These are phyloP conservation scores for Athrips mouffetella DNA, from an alignment of 2,888 invertebrate genomes.

Conservation along the genomic window DNA sequence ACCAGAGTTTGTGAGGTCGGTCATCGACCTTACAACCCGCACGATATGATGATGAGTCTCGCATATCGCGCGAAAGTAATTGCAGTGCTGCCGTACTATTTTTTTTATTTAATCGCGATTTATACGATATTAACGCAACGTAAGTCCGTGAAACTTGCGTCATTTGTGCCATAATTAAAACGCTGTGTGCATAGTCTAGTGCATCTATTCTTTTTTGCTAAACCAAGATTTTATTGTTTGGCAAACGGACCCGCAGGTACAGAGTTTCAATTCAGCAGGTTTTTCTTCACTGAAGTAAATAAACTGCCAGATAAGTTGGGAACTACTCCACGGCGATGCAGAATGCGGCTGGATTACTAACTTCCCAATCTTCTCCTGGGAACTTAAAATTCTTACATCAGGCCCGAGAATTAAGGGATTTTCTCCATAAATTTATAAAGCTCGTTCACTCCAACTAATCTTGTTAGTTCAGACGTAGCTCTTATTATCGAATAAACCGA, in stretches of 20 bases:
- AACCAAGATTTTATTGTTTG: too few species aligned
- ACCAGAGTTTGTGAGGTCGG: too few species aligned
- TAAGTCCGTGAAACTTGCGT: too few species aligned
- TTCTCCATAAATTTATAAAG: constrained; percentile 60
- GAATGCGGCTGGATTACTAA: constrained; percentile 55
- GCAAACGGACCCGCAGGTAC: neutral
- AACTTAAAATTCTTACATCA: constrained; percentile 69
- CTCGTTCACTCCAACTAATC: constrained; percentile 57
- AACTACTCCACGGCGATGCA: constrained; percentile 31
- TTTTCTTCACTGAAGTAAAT: neutral
- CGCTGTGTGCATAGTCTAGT: too few species aligned
- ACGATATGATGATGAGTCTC: too few species aligned
- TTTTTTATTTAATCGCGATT: too few species aligned
- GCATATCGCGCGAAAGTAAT: too few species aligned
- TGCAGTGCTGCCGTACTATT: too few species aligned
- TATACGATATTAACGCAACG: too few species aligned
- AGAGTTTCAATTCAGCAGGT: neutral
- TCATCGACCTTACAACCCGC: too few species aligned
- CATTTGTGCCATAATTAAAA: too few species aligned
- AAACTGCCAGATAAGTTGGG: constrained; percentile 26
- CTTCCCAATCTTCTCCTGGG: constrained; percentile 51
- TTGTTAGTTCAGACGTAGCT: constrained; percentile 64
- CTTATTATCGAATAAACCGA: constrained; percentile 65
- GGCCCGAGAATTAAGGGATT: constrained; percentile 61
- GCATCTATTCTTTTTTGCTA: too few species aligned